A percentile compares a stretch with the other conserved stretches of the same genome.
These are phyloP conservation scores for Leptopilina boulardi DNA, from an alignment of 1,140 invertebrate genomes.

Conservation along the genomic window DNA sequence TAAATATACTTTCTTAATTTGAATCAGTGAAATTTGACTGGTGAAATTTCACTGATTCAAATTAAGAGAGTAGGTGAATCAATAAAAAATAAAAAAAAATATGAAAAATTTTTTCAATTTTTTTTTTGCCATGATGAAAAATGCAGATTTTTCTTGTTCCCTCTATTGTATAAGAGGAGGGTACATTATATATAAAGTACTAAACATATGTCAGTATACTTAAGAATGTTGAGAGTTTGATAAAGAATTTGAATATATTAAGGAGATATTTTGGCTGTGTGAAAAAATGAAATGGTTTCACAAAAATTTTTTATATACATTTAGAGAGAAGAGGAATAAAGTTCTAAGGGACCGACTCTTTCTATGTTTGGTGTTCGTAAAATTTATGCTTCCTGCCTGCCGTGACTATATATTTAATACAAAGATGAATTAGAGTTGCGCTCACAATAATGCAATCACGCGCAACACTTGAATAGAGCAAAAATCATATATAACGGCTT, in stretches of 20 bases:
- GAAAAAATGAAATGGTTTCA: not conserved
- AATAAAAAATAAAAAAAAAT: no score
- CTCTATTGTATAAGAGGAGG: no score
- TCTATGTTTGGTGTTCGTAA: conserved; percentile 69
- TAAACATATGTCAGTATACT: no score
- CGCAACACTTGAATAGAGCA: conserved; percentile 34
- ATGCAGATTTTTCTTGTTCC: no score
- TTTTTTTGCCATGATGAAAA: no score
- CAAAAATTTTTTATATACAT: not conserved
- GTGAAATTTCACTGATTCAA: no score
- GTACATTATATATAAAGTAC: no score
- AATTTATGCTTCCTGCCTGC: conserved; percentile 73
- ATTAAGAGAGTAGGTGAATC: no score
- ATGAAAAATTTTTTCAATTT: no score
- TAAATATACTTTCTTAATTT: no score
- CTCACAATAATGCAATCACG: conserved; percentile 50
- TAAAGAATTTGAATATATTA: not conserved
- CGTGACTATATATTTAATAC: conserved; percentile 49
- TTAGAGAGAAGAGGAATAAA: not conserved
- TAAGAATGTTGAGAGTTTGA: not conserved
- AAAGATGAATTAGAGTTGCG: conserved; percentile 26
- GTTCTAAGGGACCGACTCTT: conserved; percentile 46
- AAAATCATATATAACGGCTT: conserved; percentile 45
- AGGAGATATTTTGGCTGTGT: not conserved
- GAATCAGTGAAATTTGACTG: no score